Evolutionary conservation across 2,113 vertebrate species (phyloP).

Genomic region (Triplophysa dalaica): DNA sequence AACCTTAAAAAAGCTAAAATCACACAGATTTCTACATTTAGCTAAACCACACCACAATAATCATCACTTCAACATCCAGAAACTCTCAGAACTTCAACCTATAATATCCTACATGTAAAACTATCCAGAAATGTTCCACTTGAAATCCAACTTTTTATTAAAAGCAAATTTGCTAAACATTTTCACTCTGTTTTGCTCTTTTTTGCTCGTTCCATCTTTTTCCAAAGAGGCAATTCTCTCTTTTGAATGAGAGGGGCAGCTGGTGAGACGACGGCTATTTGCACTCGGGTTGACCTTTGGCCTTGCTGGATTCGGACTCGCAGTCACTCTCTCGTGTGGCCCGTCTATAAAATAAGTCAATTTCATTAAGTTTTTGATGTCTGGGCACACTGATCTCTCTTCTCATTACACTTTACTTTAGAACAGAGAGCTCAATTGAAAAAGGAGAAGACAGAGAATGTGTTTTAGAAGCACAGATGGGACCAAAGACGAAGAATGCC

Average conservation of each 20-base stretch:
- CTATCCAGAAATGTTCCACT: neutral
- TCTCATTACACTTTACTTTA: slow-evolving; percentile 44
- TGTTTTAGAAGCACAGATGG: slow-evolving; percentile 7
- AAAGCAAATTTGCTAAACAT: neutral
- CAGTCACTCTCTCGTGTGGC: slow-evolving; percentile 24
- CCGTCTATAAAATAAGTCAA: slow-evolving; percentile 42
- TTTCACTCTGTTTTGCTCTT: neutral
- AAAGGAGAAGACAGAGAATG: slow-evolving; percentile 2
- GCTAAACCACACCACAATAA: too few species aligned
- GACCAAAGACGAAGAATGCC: slow-evolving; percentile 10
- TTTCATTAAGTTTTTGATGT: slow-evolving; percentile 37
- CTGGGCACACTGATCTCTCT: slow-evolving; percentile 38
- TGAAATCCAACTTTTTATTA: neutral
- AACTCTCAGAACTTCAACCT: neutral
- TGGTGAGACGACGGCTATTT: slow-evolving; percentile 5
- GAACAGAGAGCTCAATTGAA: slow-evolving; percentile 42
- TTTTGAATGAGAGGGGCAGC: slow-evolving; percentile 10
- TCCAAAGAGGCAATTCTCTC: slow-evolving; percentile 8
- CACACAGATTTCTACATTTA: too few species aligned
- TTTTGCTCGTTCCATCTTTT: neutral
- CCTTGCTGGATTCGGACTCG: slow-evolving; percentile 15
- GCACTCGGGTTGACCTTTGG: slow-evolving; percentile 32
- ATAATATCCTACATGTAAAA: neutral
- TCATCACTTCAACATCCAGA: neutral
- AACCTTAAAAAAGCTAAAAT: too few species aligned